Evolutionary conservation across 2,113 vertebrate species (phyloP).

Genomic region (Oophaga pumilio): DNA sequence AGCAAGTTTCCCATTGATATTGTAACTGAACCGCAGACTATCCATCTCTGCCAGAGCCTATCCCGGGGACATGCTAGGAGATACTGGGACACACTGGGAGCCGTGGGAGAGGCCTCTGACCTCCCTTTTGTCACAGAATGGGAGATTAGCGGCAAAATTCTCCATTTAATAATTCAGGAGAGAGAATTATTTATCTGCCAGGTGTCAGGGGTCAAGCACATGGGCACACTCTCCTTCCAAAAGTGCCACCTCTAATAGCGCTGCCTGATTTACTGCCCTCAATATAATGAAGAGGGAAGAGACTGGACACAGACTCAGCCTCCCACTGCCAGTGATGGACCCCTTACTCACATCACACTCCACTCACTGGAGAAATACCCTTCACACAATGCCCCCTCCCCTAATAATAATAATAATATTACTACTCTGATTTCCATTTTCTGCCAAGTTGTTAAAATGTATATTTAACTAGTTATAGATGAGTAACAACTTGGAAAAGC

Average conservation of each 20-base stretch:
- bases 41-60: conserved; percentile 52
- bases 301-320: not conserved
- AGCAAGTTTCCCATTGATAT: not conserved
- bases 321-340: not conserved
- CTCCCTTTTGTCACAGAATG: conserved; percentile 52
- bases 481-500: not conserved
- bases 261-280: conserved; percentile 54
- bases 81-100: conserved; percentile 50
- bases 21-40: conserved; percentile 7
- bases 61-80: conserved; percentile 53
- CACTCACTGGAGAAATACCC: not conserved
- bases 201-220: conserved; percentile 50
- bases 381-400: not conserved
- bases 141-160: conserved; percentile 55
- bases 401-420: not conserved
- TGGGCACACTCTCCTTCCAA: conserved; percentile 24
- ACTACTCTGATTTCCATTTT: not conserved
- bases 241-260: conserved; percentile 47
- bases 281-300: conserved; percentile 27
- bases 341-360: not conserved
- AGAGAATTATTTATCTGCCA: conserved; percentile 55
- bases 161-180: conserved; percentile 57
- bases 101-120: conserved; percentile 41
- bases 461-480: not conserved
- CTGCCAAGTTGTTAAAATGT: not conserved